A percentile compares a stretch with the other conserved stretches of the same genome.
phyloP scores from a whole-genome alignment of 2,888 invertebrate genomes.

The Bruchidius siliquastri region DNA sequence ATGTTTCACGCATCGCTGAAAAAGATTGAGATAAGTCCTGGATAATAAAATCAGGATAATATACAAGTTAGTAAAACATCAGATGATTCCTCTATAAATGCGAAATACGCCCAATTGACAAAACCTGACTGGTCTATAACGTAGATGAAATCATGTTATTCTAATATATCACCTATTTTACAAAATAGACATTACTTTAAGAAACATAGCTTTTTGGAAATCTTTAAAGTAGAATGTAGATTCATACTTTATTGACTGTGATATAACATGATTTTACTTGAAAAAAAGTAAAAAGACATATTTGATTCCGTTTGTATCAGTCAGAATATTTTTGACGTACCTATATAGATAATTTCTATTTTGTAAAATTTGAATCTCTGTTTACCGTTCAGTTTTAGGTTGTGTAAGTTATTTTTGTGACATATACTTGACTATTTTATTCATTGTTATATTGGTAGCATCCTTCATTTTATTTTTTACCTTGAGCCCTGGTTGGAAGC shows the following conservation, averaged over 20 bases:
- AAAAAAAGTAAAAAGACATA: slow-evolving; percentile 7
- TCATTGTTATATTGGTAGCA: not conserved
- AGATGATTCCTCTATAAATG: too few species aligned
- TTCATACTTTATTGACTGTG: slow-evolving; percentile 18
- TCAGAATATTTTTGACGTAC: not conserved
- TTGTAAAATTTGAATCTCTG: slow-evolving; percentile 10
- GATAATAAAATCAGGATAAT: too few species aligned
- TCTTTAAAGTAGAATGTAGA: slow-evolving; percentile 13
- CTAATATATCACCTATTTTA: not conserved
- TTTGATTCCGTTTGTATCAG: not conserved
- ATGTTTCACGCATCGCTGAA: too few species aligned
- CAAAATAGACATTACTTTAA: slow-evolving; percentile 15
- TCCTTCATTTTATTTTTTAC: not conserved
- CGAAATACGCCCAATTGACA: too few species aligned
- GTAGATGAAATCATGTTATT: not conserved
- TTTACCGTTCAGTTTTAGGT: not conserved
- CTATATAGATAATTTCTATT: slow-evolving; percentile 12
- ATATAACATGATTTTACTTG: slow-evolving; percentile 17
- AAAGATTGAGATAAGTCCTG: too few species aligned
- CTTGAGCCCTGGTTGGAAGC: not conserved
- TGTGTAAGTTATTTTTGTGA: not conserved
- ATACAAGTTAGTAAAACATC: too few species aligned
- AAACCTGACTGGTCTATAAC: not conserved
- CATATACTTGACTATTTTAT: not conserved
- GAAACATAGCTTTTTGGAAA: slow-evolving; percentile 15